These are phyloP conservation scores for Glyphotaelius pellucidus DNA, from an alignment of 2,888 invertebrate genomes.

Conservation along the genomic window DNA sequence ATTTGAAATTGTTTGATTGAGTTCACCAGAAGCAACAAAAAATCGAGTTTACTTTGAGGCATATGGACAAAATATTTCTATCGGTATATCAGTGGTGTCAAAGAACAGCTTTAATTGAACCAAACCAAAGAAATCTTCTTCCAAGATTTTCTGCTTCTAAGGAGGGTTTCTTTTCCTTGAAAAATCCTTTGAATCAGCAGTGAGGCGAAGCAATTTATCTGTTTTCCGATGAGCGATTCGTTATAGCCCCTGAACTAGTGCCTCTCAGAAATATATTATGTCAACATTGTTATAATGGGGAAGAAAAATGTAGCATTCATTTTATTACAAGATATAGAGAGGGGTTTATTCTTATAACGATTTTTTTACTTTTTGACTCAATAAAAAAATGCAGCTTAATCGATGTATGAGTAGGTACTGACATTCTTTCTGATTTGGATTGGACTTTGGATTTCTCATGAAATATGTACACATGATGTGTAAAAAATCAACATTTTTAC, in stretches of 20 bases:
- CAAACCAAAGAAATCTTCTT: background rate
- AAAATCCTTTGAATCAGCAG: background rate
- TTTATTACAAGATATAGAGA: too few relatives aligned
- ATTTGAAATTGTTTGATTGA: too few relatives aligned
- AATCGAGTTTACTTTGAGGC: too few relatives aligned
- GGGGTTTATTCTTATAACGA: too few relatives aligned
- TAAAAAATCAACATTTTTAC: background rate
- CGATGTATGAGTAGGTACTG: too few relatives aligned
- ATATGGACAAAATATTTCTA: too few relatives aligned
- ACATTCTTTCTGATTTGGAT: background rate
- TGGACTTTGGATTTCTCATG: background rate
- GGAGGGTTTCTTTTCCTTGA: background rate
- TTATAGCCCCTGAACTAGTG: background rate
- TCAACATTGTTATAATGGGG: background rate
- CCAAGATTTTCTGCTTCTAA: background rate
- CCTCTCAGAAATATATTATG: constrained; percentile 5
- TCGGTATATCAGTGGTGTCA: background rate
- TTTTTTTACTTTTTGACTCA: too few relatives aligned
- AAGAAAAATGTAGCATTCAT: too few relatives aligned
- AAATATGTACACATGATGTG: background rate
- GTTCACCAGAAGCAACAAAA: too few relatives aligned
- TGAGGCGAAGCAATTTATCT: background rate
- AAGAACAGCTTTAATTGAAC: background rate
- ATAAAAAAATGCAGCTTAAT: too few relatives aligned
- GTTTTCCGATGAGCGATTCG: background rate